Base-by-base conservation (phyloP, 2,888 invertebrate genomes). In the Drosophila testacea region DNA sequence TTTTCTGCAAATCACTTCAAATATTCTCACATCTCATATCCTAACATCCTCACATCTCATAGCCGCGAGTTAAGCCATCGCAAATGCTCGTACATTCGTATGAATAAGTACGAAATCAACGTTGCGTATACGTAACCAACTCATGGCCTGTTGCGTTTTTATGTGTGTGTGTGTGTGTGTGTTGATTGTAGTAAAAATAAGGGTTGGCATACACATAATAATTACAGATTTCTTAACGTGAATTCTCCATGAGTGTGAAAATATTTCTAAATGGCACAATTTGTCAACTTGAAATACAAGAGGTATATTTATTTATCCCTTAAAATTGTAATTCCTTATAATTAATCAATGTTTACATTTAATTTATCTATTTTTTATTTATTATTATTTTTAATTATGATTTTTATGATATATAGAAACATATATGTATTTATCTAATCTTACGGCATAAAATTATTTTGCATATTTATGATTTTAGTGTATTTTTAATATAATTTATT, bases 41-140 rank as follows among this genome's bases (percentile, higher is more conserved):
- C 22, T 22, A 22, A 22, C 22, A 22, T 22, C 22, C 52, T 7
- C 32, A 11, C 50, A 30, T 47, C 32, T 11, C 47, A 27, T 30
- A n/a, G 11, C 39, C 48, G 44, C 46, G n/a, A 56, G 55, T 34
- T 34, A 10, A 46, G 10, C n/a, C 48, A 41, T n/a, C 38, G 39
- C 34, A n/a, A 38, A 57, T 42, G 11, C 13, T 28, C 22, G 42
- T 32, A 22, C 22, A 22, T 22, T 63, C 56, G 48, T 64, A 56
- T 74, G 70, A 68, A 62, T 48, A 63, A 42, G 47, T 36, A 42
- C 34, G 52, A 34, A 60, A 48, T 46, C 64, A 60, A 42, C 69
- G 59, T 54, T 57, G 74, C 81, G 78, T 78, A 70, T 68, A 64
- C 75, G 79, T 65, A 80, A 81, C 78, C 65, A 61, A 77, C 56